Percentiles rank a stretch among this genome's conserved stretches.
phyloP scores from a whole-genome alignment of 2,888 invertebrate species.

The Atherix ibis region DNA sequence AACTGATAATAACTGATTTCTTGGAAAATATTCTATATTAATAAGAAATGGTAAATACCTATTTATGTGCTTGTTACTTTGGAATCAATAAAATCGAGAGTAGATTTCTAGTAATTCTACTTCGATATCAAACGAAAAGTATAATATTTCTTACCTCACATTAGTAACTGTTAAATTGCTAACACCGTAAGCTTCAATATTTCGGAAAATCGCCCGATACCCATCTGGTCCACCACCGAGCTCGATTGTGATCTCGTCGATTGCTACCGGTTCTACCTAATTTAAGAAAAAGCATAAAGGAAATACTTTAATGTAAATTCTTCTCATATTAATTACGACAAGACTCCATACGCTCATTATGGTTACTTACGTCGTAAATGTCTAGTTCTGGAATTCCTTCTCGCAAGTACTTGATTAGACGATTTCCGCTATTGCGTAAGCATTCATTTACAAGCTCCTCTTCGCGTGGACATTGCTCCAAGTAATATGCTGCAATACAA shows the following conservation, averaged over 20 bases:
- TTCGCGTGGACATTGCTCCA: slow-evolving; percentile 53
- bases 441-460: slow-evolving; percentile 60
- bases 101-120: too few species aligned
- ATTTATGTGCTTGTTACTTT: too few species aligned
- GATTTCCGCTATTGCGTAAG: slow-evolving; percentile 56
- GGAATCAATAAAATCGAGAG: too few species aligned
- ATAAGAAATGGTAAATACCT: too few species aligned
- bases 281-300: slow-evolving; percentile 16
- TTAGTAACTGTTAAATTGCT: slow-evolving; percentile 65
- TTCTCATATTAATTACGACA: neutral
- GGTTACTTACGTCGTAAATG: slow-evolving; percentile 39
- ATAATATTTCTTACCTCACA: slow-evolving; percentile 58
- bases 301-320: neutral
- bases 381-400: slow-evolving; percentile 60
- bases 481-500: slow-evolving; percentile 45
- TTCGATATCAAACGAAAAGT: too few species aligned
- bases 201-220: slow-evolving; percentile 63
- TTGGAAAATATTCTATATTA: too few species aligned
- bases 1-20: too few species aligned
- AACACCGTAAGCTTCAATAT: slow-evolving; percentile 66
- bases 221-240: slow-evolving; percentile 69
- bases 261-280: slow-evolving; percentile 62
- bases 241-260: slow-evolving; percentile 67
- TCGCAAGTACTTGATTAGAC: slow-evolving; percentile 51
- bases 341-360: neutral